Evolutionary conservation across 2,888 invertebrate species (phyloP).

Genomic region (Melinopterus prodromus): DNA sequence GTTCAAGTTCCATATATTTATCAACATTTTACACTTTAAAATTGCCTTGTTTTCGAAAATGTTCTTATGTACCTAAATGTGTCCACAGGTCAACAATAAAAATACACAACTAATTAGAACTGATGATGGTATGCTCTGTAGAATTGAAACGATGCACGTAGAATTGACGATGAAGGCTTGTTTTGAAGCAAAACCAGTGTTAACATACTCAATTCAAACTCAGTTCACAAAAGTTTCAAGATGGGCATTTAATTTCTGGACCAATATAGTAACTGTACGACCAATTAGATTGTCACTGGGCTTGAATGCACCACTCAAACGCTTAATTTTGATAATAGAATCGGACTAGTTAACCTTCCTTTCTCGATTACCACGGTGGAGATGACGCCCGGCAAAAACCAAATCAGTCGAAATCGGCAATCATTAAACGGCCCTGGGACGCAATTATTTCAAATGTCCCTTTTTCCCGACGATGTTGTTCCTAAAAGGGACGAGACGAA

Average conservation of each 20-base stretch:
- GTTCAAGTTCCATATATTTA: too few species aligned
- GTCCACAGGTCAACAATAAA: too few species aligned
- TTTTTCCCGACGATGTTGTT: slow-evolving; percentile 26
- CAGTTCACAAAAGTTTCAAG: too few species aligned
- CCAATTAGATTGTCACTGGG: neutral
- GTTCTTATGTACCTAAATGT: neutral
- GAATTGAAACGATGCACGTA: neutral
- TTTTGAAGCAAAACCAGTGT: too few species aligned
- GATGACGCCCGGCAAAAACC: neutral
- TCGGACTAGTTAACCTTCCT: neutral
- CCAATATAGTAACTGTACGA: neutral
- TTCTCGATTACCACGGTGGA: neutral
- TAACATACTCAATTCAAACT: too few species aligned
- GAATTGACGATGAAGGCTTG: too few species aligned
- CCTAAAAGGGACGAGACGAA: slow-evolving; percentile 22
- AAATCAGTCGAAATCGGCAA: slow-evolving; percentile 19
- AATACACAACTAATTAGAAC: neutral
- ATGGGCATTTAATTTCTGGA: neutral
- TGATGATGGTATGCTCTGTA: neutral
- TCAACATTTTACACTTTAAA: too few species aligned
- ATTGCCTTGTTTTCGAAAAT: too few species aligned
- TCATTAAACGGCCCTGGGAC: slow-evolving; percentile 22
- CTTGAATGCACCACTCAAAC: neutral
- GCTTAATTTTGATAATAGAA: neutral
- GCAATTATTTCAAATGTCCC: slow-evolving; percentile 39